Evolutionary conservation across 2,888 invertebrate species (phyloP).

Genomic region (Deilephila porcellus): DNA sequence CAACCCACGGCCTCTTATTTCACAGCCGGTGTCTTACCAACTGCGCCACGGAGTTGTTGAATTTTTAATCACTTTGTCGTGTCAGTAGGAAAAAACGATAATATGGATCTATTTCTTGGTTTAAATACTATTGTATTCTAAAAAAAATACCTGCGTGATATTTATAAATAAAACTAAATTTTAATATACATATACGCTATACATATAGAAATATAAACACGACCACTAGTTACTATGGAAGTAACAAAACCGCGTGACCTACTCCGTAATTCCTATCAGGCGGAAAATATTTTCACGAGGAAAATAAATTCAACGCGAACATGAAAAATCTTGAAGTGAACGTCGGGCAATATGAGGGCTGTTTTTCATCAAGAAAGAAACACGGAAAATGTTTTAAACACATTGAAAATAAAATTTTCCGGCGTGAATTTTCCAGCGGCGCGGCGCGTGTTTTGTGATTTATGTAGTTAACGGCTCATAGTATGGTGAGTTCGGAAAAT

Average conservation of each 20-base stretch:
- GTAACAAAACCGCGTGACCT: neutral
- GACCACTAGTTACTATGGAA: neutral
- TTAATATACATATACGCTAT: too few species aligned
- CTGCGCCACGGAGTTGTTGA: too few species aligned
- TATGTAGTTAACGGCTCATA: conserved; percentile 12
- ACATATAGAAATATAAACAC: neutral
- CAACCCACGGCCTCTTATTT: too few species aligned
- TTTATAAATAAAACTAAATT: too few species aligned
- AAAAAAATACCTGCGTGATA: too few species aligned
- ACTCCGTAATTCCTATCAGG: conserved; percentile 10
- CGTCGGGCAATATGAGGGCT: conserved; percentile 26
- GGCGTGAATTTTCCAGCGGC: conserved; percentile 17
- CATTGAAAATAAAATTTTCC: conserved; percentile 30
- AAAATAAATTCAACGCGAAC: conserved; percentile 23
- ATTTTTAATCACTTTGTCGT: too few species aligned
- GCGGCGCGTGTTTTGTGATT: conserved; percentile 22
- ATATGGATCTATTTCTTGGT: too few species aligned
- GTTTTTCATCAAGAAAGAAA: conserved; percentile 31
- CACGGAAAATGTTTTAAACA: conserved; percentile 33
- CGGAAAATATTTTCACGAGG: conserved; percentile 6
- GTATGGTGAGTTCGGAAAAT: neutral
- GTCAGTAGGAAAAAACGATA: too few species aligned
- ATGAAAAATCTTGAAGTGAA: conserved; percentile 28
- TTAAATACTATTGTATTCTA: too few species aligned
- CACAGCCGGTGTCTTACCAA: too few species aligned